Conservation (phyloP, 2,797 vertebrate genomes). For the Siniperca scherzeri region DNA sequence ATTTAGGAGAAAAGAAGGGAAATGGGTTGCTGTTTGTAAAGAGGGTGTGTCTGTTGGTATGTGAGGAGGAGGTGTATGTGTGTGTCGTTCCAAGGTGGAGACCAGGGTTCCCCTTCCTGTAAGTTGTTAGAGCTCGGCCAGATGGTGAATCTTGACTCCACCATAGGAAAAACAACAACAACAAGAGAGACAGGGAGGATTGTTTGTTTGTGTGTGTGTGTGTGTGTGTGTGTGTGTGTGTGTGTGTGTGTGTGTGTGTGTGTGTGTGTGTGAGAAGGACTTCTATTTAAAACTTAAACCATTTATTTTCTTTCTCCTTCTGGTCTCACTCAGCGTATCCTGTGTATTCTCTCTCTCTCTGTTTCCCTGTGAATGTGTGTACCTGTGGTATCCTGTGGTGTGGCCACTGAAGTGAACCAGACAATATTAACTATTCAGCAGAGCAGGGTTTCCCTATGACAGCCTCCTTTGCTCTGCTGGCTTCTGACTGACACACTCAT, state of each 20-base stretch:
- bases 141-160: slow-evolving; percentile 58
- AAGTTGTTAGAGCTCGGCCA: slow-evolving; percentile 51
- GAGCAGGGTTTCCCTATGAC: slow-evolving; percentile 74
- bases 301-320: neutral
- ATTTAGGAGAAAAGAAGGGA: slow-evolving; percentile 46
- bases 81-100: slow-evolving; percentile 68
- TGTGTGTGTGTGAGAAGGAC: neutral
- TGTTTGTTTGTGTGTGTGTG: slow-evolving; percentile 6
- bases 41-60: slow-evolving; percentile 68
- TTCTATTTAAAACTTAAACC: neutral
- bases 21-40: slow-evolving; percentile 50
- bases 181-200: neutral
- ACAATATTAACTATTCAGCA: slow-evolving; percentile 82
- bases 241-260: neutral
- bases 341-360: neutral
- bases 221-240: neutral
- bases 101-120: slow-evolving; percentile 73
- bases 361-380: slow-evolving; percentile 13
- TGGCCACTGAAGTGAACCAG: slow-evolving; percentile 71
- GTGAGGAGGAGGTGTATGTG: slow-evolving; percentile 53
- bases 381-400: slow-evolving; percentile 69
- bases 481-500: slow-evolving; percentile 78
- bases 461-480: slow-evolving; percentile 64
- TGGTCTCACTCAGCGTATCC: neutral
- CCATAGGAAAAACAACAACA: slow-evolving; percentile 50